phyloP scores from a whole-genome alignment of 2,888 invertebrate species.

The Euzetes globulus region DNA sequence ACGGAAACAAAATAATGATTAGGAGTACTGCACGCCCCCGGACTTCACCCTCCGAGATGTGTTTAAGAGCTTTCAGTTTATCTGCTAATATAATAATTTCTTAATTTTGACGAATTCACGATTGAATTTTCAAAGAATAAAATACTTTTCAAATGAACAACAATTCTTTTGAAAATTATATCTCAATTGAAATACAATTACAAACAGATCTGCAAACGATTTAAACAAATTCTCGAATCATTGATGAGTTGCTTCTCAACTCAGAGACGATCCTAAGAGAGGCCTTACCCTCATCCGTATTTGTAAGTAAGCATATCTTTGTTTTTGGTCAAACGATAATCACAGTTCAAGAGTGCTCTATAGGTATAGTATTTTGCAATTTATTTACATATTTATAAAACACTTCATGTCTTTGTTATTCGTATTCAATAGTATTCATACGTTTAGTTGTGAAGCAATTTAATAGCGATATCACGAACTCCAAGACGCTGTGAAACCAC shows the following conservation, averaged over 20 bases:
- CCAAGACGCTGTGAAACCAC: not conserved
- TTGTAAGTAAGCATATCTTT: constrained; percentile 1
- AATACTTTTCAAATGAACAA: not conserved
- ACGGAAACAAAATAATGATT: not conserved
- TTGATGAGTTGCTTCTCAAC: not conserved
- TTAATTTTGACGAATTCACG: not conserved
- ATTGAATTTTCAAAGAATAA: not conserved
- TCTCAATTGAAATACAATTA: not conserved
- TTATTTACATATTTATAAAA: constrained; percentile 25
- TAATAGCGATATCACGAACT: constrained; percentile 29
- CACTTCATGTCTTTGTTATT: constrained; percentile 31
- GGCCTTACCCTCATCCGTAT: not conserved
- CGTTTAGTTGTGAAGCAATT: constrained; percentile 22
- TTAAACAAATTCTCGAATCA: not conserved
- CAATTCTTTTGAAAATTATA: not conserved
- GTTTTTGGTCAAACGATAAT: constrained; percentile 17
- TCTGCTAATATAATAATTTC: not conserved
- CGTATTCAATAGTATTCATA: not conserved
- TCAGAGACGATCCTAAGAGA: not conserved
- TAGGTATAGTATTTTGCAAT: constrained; percentile 5
- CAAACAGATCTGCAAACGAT: not conserved
- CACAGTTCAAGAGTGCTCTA: constrained; percentile 9
- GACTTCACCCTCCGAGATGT: not conserved
- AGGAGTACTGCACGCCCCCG: not conserved
- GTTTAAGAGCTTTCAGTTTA: not conserved